phyloP scores from a whole-genome alignment of 1,140 invertebrate genomes.

The Lamellibrachia luymesi region DNA sequence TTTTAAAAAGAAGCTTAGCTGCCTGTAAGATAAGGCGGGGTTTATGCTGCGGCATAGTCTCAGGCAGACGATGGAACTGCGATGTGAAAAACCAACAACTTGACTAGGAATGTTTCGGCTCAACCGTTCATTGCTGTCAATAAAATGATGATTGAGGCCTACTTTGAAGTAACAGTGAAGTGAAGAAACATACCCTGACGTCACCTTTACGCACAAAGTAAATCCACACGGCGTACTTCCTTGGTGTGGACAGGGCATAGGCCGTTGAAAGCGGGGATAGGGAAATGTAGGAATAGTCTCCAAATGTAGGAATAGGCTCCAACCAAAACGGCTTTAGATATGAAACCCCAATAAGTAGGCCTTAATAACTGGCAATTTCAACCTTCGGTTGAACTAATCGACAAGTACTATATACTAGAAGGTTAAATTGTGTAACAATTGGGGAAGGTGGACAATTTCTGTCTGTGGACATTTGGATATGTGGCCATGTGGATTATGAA shows the following conservation, averaged over 20 bases:
- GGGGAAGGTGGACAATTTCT: no score
- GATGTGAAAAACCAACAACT: background rate
- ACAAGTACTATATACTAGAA: no score
- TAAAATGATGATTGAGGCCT: background rate
- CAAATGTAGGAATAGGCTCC: no score
- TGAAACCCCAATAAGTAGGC: no score
- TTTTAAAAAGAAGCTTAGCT: background rate
- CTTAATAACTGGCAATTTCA: no score
- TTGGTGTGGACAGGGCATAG: background rate
- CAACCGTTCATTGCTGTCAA: background rate
- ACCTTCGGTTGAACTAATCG: no score
- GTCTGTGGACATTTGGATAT: no score
- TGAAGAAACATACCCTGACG: background rate
- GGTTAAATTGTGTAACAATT: no score
- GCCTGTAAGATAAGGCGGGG: background rate
- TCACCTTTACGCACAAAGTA: background rate
- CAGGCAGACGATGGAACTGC: background rate
- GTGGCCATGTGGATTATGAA: no score
- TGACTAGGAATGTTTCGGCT: background rate
- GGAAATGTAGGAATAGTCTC: no score
- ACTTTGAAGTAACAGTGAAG: background rate
- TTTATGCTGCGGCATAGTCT: background rate
- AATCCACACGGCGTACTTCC: background rate
- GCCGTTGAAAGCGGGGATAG: no score
- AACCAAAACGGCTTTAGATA: background rate